These are phyloP conservation scores for Epizoanthus ramosus DNA, from an alignment of 92 coral and sea anemone genomes.

Conservation along the genomic window DNA sequence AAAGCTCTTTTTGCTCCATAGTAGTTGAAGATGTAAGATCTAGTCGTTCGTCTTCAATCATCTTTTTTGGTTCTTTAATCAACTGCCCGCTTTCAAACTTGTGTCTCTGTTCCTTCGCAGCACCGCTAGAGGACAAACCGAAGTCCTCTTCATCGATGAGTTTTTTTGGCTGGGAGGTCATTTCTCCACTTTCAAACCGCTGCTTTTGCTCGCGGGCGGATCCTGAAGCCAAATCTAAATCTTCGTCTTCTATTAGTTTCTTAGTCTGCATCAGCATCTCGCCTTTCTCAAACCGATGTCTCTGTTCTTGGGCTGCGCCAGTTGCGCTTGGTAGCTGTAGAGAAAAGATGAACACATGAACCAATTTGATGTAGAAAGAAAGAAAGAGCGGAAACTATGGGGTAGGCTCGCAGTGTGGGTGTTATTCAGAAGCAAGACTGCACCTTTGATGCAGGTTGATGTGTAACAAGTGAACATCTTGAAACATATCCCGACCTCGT, in stretches of 20 bases:
- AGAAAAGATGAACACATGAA: background rate
- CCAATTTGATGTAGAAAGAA: background rate
- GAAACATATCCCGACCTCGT: no score
- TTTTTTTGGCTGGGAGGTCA: constrained; percentile 19
- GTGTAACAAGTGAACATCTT: no score
- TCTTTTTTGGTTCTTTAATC: constrained; percentile 4
- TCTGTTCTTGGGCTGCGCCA: constrained; percentile 29
- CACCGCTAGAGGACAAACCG: constrained; percentile 32
- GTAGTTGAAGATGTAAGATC: background rate
- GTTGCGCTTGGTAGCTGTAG: constrained; percentile 12
- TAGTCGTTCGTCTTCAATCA: constrained; percentile 23
- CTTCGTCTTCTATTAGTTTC: constrained; percentile 31
- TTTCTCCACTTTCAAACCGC: constrained; percentile 40
- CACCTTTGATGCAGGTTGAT: no score
- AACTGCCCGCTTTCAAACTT: constrained; percentile 37
- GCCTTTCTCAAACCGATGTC: constrained; percentile 31
- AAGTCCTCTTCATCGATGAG: constrained; percentile 36
- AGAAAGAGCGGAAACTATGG: no score
- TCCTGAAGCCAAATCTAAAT: constrained; percentile 12
- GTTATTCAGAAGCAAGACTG: no score
- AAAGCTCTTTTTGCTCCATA: constrained; percentile 17
- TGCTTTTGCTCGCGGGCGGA: constrained; percentile 36
- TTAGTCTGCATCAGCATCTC: constrained; percentile 17
- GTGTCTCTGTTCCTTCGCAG: constrained; percentile 29
- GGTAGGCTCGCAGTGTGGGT: no score